Conservation (phyloP, 2,888 invertebrate genomes). For the Campoletis raptor region DNA sequence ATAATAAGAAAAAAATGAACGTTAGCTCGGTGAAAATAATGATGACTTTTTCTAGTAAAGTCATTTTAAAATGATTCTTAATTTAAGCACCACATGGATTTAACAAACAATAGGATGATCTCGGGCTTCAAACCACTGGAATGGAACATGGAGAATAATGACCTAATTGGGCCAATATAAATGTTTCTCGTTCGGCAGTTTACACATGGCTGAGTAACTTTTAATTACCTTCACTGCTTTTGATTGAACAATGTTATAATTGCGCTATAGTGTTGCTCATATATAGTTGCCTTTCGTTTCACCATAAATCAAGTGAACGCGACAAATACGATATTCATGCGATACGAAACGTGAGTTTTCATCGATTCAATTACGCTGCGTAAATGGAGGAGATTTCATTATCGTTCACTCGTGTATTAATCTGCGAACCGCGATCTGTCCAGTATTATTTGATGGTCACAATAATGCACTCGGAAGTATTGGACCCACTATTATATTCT, state of each 20-base stretch:
- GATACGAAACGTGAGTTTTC: conserved; percentile 18
- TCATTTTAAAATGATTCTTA: background rate
- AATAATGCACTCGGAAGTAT: conserved; percentile 13
- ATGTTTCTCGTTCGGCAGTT: background rate
- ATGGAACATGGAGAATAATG: background rate
- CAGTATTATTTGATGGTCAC: conserved; percentile 4
- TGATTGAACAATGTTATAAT: conserved; percentile 41
- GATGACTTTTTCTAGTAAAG: background rate
- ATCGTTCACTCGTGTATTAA: conserved; percentile 6
- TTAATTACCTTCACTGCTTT: conserved; percentile 34
- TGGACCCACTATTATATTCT: background rate
- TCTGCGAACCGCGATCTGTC: background rate
- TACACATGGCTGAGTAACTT: conserved; percentile 28
- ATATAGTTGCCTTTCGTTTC: background rate
- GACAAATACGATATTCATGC: conserved; percentile 35
- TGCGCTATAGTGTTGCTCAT: background rate
- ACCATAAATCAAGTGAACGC: conserved; percentile 3
- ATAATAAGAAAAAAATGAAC: background rate
- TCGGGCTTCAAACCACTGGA: conserved; percentile 12
- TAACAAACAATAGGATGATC: conserved; percentile 1
- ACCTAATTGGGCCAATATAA: conserved; percentile 19
- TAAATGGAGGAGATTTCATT: conserved; percentile 20
- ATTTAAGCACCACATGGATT: background rate
- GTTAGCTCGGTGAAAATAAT: background rate
- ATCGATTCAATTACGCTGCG: conserved; percentile 14